A percentile compares a stretch with the other conserved stretches of the same genome.
Conservation (phyloP, 2,888 invertebrate species). For the Eudemis profundana region DNA sequence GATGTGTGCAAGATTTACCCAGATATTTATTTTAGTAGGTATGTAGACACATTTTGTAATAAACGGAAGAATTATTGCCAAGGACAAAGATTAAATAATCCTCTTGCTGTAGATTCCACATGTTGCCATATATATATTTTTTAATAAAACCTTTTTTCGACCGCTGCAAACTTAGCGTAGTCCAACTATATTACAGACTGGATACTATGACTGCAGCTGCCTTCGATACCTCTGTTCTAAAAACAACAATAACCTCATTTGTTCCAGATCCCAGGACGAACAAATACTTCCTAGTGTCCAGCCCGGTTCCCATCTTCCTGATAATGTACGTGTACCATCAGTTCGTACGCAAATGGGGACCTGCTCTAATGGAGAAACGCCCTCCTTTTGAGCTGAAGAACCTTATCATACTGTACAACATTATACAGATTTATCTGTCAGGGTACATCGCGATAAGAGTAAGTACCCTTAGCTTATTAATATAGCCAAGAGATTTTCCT, state of each 20-base stretch:
- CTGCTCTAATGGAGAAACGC: conserved; percentile 87
- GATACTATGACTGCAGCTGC: too few species aligned
- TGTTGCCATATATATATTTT: too few species aligned
- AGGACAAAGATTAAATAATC: too few species aligned
- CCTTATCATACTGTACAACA: conserved; percentile 87
- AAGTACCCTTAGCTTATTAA: conserved; percentile 52
- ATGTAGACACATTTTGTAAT: too few species aligned
- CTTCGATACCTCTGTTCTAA: neutral
- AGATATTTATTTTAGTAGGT: too few species aligned
- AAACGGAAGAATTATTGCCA: too few species aligned
- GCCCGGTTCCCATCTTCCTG: conserved; percentile 71
- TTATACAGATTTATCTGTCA: conserved; percentile 85
- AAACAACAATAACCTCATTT: neutral
- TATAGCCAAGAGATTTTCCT: too few species aligned
- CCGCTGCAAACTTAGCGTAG: too few species aligned
- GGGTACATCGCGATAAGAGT: conserved; percentile 81
- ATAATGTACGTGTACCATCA: conserved; percentile 83
- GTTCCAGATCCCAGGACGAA: conserved; percentile 86
- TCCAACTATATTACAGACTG: too few species aligned
- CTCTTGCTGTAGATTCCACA: too few species aligned
- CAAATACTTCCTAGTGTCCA: conserved; percentile 80
- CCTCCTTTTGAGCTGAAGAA: conserved; percentile 86
- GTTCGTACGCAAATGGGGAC: conserved; percentile 86
- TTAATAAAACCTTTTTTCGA: too few species aligned
- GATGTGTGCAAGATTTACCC: too few species aligned